A percentile compares a stretch with the other conserved stretches of the same genome.
These are phyloP conservation scores for Pristionchus arcanus DNA, from an alignment of 2,888 invertebrate genomes.

Conservation along the genomic window DNA sequence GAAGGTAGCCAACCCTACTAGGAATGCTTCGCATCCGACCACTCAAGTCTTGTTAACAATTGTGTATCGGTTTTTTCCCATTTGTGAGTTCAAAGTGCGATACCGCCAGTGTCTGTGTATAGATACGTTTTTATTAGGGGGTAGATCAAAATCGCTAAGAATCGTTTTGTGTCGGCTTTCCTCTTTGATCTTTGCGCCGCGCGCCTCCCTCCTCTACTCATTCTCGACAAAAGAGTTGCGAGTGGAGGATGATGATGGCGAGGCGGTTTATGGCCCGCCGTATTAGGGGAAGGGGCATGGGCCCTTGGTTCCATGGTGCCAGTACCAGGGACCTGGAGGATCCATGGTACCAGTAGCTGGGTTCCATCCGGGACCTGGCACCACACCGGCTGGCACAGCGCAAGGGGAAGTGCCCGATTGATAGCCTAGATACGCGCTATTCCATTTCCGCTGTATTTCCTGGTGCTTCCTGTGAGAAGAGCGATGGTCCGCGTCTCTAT, in stretches of 20 bases:
- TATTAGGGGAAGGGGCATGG: not conserved
- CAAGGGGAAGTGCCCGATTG: conserved; percentile 1
- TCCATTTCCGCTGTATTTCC: not conserved
- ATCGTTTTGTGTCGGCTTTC: not conserved
- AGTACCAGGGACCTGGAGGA: not conserved
- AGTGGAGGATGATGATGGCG: not conserved
- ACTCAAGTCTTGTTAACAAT: too few species aligned
- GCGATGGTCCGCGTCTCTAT: not conserved
- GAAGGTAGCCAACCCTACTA: too few species aligned
- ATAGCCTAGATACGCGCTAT: not conserved
- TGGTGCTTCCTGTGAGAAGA: not conserved
- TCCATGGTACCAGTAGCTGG: not conserved
- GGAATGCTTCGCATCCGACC: too few species aligned
- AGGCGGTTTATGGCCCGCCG: conserved; percentile 24
- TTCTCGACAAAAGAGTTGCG: conserved; percentile 46
- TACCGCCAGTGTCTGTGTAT: not conserved
- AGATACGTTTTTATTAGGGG: conserved; percentile 35
- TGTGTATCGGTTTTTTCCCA: not conserved
- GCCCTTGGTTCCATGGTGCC: not conserved
- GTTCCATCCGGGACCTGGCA: not conserved
- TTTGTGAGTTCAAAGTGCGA: not conserved
- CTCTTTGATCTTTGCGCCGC: not conserved
- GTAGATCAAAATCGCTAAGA: conserved; percentile 13
- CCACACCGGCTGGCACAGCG: not conserved
- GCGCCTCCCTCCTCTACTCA: not conserved